Evolutionary conservation across 1,140 invertebrate genomes (phyloP), one percentile per base, ranked within the genome.

Genomic region (Limonius californicus): DNA sequence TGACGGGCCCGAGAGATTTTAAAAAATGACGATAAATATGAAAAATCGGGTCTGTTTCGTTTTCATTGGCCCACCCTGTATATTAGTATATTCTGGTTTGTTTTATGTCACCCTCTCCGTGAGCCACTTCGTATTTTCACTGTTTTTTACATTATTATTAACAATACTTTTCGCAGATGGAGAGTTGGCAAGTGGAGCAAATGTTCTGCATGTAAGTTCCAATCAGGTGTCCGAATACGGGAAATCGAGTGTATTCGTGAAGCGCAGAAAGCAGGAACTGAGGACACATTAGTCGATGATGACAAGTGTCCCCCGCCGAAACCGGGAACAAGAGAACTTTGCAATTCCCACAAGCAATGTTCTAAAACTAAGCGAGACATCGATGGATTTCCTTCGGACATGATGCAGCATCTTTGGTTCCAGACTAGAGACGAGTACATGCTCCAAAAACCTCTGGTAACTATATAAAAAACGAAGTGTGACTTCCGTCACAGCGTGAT

Each of bases 151-250:
- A n/a, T 14, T 57, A 18, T 57, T 42, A 4, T 35, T 39, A n/a
- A n/a, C 15, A 9, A 16, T 9, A 11, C 23, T 39, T n/a, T 2
- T 32, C 66, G 27, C 45, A 80, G 81, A 66, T 83, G 81, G 81
- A 72, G 79, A 54, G 75, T 79, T 8, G 80, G 80, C 27, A 75
- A 76, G 59, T 83, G 81, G 81, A 76, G 80, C 39, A 72, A 73
- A 27, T 83, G 81, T 64, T 75, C 67, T 43, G 79, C 79, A 3
- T 82, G 81, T 62, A 74, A 77, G 45, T 73, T 74, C 18, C 75
- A 76, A 65, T 72, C 73, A 16, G 81, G 81, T 7, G 63, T 71
- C 0, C 69, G 68, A 23, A 72, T 65, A 32, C 71, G 81, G 6
- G 74, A 74, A 55, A 78, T 82, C 14, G 78, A 81, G 35, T 83